phyloP scores from a whole-genome alignment of 2,113 vertebrate genomes.

The Odontesthes bonariensis region DNA sequence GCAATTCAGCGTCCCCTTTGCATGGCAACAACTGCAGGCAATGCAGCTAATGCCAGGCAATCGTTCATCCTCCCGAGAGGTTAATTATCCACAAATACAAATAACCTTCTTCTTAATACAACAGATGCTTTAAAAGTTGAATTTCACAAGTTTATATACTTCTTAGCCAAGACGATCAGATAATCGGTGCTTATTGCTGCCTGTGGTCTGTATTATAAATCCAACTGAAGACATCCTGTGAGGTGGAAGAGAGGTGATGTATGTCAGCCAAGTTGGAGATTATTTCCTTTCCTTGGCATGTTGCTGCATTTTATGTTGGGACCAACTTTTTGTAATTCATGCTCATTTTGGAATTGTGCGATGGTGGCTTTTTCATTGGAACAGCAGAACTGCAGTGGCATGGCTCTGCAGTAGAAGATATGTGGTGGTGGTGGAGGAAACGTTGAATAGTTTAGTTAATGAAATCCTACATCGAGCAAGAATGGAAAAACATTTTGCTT shows the following conservation, averaged over 20 bases:
- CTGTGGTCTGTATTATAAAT: background rate
- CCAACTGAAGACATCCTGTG: background rate
- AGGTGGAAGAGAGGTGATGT: background rate
- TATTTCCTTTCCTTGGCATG: background rate
- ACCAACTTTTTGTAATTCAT: background rate
- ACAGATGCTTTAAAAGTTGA: background rate
- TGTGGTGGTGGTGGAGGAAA: too few relatives aligned
- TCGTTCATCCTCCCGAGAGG: conserved; percentile 2
- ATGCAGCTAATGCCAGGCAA: background rate
- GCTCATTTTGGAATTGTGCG: too few relatives aligned
- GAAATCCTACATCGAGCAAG: too few relatives aligned
- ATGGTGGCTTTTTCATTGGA: too few relatives aligned
- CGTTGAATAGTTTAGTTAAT: too few relatives aligned
- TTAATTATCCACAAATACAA: conserved; percentile 25
- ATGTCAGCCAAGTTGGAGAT: background rate
- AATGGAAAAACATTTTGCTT: too few relatives aligned
- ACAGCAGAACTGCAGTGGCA: too few relatives aligned
- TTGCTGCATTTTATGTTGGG: background rate
- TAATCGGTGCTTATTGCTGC: background rate
- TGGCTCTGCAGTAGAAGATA: too few relatives aligned
- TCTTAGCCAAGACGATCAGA: background rate
- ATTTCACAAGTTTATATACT: background rate
- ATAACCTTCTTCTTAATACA: background rate
- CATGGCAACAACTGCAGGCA: fast-evolving
- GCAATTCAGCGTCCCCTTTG: background rate